Evolutionary conservation across 92 coral and sea anemone species (phyloP), one percentile per base, ranked within the genome.

Genomic region (Phenganax marumi): DNA sequence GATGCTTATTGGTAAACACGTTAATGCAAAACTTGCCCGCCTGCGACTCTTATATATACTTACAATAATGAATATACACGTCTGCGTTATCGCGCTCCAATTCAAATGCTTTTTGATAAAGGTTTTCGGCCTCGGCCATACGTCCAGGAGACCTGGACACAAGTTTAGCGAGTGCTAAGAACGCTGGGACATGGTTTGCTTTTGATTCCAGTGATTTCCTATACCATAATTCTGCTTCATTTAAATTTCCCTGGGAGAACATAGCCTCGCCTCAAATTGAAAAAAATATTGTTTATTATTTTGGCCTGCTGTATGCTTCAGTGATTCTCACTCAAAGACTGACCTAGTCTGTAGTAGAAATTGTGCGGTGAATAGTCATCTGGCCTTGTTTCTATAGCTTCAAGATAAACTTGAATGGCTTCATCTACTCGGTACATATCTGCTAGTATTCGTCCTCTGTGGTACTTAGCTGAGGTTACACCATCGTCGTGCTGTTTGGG

Each of bases 291-390:
- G 25, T 47, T 12, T 7, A 64, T n/a, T 10, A 3, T 53, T 23
- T 43, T 16, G n/a, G 23, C 8, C 46, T 12, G 48, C 49, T 46
- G 12, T 43, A 43, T 8, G 12, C 71, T 43, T 56, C 43, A 33
- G 43, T 33, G 43, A 33, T 33, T 33, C 43, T 1, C 43, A 33
- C 33, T 19, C 49, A 8, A 33, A 6, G 11, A 70, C 91, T 26
- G 51, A 96, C 99, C 99, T 61, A 96, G 81, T 88, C 92, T 57
- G 83, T 96, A 92, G 75, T 87, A 96, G 81, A 96, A 72, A 68
- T 97, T 92, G 33, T 96, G 99, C 52, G 99, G 92, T 72, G 93
- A 93, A 72, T 87, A 93, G 84, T 96, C 92, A 39, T 91, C 79
- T 8, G 99, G 97, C 50, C 90, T 72, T 68, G 99, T 92, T 56